These are phyloP conservation scores for Esox masquinongy DNA, from an alignment of 2,797 vertebrate genomes.

Conservation along the genomic window DNA sequence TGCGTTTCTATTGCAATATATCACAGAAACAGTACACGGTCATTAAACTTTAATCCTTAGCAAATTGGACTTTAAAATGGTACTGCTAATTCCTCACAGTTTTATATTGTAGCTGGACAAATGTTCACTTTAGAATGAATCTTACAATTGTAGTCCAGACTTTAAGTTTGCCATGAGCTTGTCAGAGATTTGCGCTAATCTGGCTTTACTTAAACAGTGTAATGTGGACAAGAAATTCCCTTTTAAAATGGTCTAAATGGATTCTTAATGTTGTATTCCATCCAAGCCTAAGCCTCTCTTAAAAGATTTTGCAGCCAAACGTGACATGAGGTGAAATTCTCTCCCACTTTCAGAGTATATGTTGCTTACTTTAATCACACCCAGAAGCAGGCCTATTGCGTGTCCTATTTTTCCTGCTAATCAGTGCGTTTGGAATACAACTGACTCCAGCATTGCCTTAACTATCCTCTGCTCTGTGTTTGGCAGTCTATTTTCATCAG, in stretches of 20 bases:
- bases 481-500: neutral
- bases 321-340: neutral
- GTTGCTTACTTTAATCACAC: neutral
- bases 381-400: neutral
- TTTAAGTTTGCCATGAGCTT: neutral
- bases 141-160: neutral
- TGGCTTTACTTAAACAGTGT: neutral
- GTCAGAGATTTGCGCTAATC: neutral
- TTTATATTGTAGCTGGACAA: neutral
- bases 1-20: constrained; percentile 14
- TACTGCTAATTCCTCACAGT: neutral
- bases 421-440: neutral
- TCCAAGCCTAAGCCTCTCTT: neutral
- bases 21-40: constrained; percentile 23
- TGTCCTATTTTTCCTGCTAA: neutral
- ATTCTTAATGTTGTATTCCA: neutral
- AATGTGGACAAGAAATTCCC: neutral
- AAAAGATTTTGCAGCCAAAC: neutral
- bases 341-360: neutral
- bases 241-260: neutral
- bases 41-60: constrained; percentile 21
- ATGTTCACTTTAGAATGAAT: constrained; percentile 5
- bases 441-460: neutral
- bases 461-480: neutral
- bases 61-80: neutral